Evolutionary conservation across 2,888 invertebrate genomes (phyloP), one percentile per base, ranked within the genome.

Genomic region (Leucophenga maculata): DNA sequence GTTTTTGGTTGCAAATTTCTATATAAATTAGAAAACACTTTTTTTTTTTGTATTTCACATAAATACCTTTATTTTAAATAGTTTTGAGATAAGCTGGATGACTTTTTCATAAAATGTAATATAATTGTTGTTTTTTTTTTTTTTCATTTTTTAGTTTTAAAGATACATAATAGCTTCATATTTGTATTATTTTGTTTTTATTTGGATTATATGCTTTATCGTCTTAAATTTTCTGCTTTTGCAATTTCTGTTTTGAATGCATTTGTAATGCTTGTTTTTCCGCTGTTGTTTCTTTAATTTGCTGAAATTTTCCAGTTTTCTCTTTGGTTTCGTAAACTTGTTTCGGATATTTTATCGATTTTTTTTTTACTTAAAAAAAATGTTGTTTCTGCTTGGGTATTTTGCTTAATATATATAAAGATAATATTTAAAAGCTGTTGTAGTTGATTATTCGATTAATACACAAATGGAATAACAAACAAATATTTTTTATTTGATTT

Each of bases 41-140:
- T 32, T 60, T 39, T 32, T 60, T 18, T 74, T 77, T 80, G 66
- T 69, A 59, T 72, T 70, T 75, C 83, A 85, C 85, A 85, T 83
- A 83, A 84, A 80, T 80, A 80, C 80, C 72, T 80, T 80, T 80
- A 84, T 80, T 80, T 72, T 57, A 60, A 83, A 84, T 83, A 77
- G 72, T 81, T 84, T 82, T 79, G 85, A 85, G 83, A 83, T 85
- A 83, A 85, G 85, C 85, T 82, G 82, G 80, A 80, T 77, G 81
- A 85, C 81, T 77, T 84, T 59, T 70, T 81, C 79, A 76, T 79
- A 84, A 84, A 80, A 82, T 80, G 78, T 77, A 84, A 80, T 85
- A 84, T 80, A 85, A 72, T 71, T 72, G 71, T 65, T 64, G 69
- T 77, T 72, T 70, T 55, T 73, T 62, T 65, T 69, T 46, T 67